Percentiles rank a stretch among this genome's conserved stretches.
These are phyloP conservation scores for Orchesellides sinensis DNA, from an alignment of 2,888 invertebrate species.

Conservation along the genomic window DNA sequence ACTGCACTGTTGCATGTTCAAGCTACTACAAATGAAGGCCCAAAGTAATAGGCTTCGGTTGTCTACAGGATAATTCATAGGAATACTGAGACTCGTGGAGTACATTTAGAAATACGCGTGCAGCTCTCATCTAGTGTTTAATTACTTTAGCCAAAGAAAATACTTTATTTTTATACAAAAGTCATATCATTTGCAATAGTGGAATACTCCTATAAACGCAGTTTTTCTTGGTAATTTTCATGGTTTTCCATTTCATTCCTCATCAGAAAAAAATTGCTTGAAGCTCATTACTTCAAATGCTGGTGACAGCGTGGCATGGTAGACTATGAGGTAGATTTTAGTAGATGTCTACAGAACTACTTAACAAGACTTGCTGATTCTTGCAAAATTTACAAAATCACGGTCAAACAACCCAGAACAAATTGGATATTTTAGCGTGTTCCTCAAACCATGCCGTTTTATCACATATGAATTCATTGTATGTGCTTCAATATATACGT, in stretches of 20 bases:
- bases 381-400: constrained; percentile 26
- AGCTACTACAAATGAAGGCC: too few species aligned
- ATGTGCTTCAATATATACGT: background rate
- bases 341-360: background rate
- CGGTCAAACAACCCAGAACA: constrained; percentile 35
- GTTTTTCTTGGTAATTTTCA: constrained; percentile 19
- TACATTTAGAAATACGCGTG: background rate
- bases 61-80: too few species aligned
- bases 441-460: constrained; percentile 22
- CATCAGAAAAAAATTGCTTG: constrained; percentile 15
- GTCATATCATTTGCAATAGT: background rate
- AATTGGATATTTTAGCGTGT: constrained; percentile 32
- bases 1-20: background rate
- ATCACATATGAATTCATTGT: background rate
- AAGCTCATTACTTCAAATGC: constrained; percentile 1
- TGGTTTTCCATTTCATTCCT: constrained; percentile 29
- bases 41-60: too few species aligned
- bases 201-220: background rate
- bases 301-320: constrained; percentile 6
- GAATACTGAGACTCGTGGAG: background rate
- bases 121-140: constrained; percentile 2
- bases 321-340: background rate
- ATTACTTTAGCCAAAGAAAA: background rate
- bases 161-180: background rate
- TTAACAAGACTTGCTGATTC: background rate